Evolutionary conservation across 2,888 invertebrate species (phyloP).

Genomic region (Philonicus albiceps): DNA sequence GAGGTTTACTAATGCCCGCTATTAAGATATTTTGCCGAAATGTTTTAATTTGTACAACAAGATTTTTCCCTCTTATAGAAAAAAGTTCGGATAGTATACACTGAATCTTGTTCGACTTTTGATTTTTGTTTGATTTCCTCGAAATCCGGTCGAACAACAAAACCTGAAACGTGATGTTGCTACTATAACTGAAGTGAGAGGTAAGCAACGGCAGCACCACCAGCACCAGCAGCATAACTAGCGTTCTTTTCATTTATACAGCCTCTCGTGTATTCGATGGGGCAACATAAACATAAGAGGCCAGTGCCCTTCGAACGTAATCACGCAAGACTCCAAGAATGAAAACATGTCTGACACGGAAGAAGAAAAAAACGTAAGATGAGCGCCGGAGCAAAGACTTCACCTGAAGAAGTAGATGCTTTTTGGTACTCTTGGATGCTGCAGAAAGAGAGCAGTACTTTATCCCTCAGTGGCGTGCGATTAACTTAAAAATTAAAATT

Average conservation of each 20-base stretch:
- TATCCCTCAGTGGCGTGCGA: background rate
- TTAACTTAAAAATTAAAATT: background rate
- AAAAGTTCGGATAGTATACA: background rate
- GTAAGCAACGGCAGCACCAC: background rate
- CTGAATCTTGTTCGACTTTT: background rate
- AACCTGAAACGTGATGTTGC: conserved; percentile 13
- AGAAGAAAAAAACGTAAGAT: background rate
- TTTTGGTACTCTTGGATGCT: background rate
- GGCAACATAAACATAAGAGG: conserved; percentile 45
- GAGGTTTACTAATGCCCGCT: background rate
- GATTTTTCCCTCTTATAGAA: background rate
- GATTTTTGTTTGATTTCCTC: background rate
- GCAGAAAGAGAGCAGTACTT: background rate
- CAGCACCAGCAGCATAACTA: background rate
- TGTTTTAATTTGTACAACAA: background rate
- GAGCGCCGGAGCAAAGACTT: background rate
- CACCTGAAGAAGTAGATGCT: background rate
- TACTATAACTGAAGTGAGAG: background rate
- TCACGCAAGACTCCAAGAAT: background rate
- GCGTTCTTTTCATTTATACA: background rate
- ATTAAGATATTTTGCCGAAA: background rate
- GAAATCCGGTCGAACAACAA: background rate
- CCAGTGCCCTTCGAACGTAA: conserved; percentile 44
- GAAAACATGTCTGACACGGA: conserved; percentile 1
- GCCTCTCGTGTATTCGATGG: background rate